Conservation (phyloP, 2,888 invertebrate genomes). For the Sipunculus nudus region DNA sequence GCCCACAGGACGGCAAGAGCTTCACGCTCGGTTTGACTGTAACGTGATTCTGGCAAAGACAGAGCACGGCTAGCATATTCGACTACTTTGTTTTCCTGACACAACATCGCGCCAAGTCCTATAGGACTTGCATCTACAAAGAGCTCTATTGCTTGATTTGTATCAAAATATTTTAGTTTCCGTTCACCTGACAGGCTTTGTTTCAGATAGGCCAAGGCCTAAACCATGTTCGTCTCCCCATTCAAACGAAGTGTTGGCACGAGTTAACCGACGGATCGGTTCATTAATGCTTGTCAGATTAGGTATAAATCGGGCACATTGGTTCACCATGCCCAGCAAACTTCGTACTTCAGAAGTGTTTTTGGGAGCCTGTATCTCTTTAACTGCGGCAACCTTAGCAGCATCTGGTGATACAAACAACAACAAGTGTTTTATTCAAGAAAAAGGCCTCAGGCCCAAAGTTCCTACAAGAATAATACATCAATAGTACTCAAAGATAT, state of each 20-base stretch:
- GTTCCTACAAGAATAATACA: no score
- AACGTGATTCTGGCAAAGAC: background rate
- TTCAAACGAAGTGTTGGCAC: slow-evolving; percentile 29
- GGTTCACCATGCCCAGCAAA: slow-evolving; percentile 43
- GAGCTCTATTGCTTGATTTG: slow-evolving; percentile 27
- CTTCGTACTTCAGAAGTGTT: slow-evolving; percentile 38
- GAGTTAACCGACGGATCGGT: slow-evolving; percentile 39
- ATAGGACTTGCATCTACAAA: slow-evolving; percentile 40
- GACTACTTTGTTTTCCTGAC: slow-evolving; percentile 18
- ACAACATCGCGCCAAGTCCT: slow-evolving; percentile 39
- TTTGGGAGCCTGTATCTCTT: slow-evolving; percentile 26
- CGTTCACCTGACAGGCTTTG: background rate
- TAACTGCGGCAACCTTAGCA: slow-evolving; percentile 36
- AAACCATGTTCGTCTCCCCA: slow-evolving; percentile 33
- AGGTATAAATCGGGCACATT: slow-evolving; percentile 41
- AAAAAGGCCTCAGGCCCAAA: no score
- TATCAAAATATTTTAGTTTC: slow-evolving; percentile 36
- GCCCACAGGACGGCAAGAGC: slow-evolving; percentile 6
- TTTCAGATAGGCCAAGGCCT: slow-evolving; percentile 32
- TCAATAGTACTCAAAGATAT: no score
- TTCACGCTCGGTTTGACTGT: slow-evolving; percentile 14
- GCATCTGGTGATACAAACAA: slow-evolving; percentile 36
- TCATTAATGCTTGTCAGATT: slow-evolving; percentile 34
- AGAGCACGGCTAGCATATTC: background rate
- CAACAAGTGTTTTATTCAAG: no score